Conservation (phyloP, 2,888 invertebrate species). For the Salpingus planirostris region DNA sequence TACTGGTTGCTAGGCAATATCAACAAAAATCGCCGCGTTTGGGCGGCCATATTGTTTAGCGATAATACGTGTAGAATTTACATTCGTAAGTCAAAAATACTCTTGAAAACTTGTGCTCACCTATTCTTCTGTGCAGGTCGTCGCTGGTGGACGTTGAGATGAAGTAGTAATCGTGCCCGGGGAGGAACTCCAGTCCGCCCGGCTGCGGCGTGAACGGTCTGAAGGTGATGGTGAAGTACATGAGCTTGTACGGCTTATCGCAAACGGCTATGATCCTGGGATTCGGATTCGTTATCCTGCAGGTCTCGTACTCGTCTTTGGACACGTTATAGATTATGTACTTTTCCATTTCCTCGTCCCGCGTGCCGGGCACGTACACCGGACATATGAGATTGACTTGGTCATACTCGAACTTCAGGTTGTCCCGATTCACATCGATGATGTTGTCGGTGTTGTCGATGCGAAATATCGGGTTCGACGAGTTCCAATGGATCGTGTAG, state of each 20-base stretch:
- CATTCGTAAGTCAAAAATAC: neutral
- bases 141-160: constrained; percentile 86
- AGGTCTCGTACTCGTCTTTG: constrained; percentile 93
- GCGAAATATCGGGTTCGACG: constrained; percentile 57
- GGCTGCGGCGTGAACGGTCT: constrained; percentile 93
- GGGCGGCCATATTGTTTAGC: no score
- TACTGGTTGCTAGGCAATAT: no score
- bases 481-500: constrained; percentile 43
- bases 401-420: constrained; percentile 83
- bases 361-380: constrained; percentile 78
- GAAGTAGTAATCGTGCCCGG: constrained; percentile 92
- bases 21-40: no score
- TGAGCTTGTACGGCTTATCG: constrained; percentile 88
- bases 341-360: constrained; percentile 83
- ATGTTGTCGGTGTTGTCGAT: constrained; percentile 97
- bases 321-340: constrained; percentile 96
- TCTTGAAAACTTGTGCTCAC: no score
- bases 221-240: constrained; percentile 95
- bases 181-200: constrained; percentile 87
- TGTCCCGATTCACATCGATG: constrained; percentile 91
- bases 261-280: constrained; percentile 91
- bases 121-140: constrained; percentile 84
- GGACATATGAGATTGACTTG: constrained; percentile 95
- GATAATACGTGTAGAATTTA: neutral
- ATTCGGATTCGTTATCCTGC: constrained; percentile 89